Evolutionary conservation across 2,888 invertebrate species (phyloP).

Genomic region (Acronicta psi): DNA sequence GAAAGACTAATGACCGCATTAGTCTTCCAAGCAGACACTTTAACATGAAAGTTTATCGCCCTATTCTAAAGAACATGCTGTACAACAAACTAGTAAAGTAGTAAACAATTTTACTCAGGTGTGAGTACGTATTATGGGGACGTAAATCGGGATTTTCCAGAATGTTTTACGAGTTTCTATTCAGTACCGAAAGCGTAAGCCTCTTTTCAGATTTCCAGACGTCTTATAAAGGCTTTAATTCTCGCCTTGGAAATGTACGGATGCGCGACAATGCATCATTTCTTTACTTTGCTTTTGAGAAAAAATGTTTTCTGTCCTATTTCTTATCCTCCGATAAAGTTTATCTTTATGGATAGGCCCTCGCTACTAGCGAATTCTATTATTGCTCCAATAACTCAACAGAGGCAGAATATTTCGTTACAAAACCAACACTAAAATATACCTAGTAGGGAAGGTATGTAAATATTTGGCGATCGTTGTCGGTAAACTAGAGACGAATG

Average conservation of each 20-base stretch:
- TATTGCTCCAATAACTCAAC: slow-evolving; percentile 43
- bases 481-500: slow-evolving; percentile 76
- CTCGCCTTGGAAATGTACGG: slow-evolving; percentile 63
- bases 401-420: slow-evolving; percentile 53
- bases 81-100: slow-evolving; percentile 18
- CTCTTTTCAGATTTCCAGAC: slow-evolving; percentile 76
- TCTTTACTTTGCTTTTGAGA: slow-evolving; percentile 54
- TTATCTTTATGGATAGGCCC: slow-evolving; percentile 30
- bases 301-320: slow-evolving; percentile 47
- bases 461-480: slow-evolving; percentile 76
- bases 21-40: slow-evolving; percentile 8
- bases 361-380: slow-evolving; percentile 41
- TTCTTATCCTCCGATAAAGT: slow-evolving; percentile 45
- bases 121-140: slow-evolving; percentile 58
- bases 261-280: slow-evolving; percentile 71
- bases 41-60: slow-evolving; percentile 6
- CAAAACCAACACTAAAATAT: slow-evolving; percentile 53
- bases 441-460: slow-evolving; percentile 60
- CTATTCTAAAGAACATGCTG: slow-evolving; percentile 3
- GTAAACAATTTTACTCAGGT: slow-evolving; percentile 50
- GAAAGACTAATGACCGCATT: slow-evolving; percentile 23
- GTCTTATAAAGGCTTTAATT: slow-evolving; percentile 75
- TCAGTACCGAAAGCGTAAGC: slow-evolving; percentile 73
- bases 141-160: slow-evolving; percentile 68
- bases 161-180: slow-evolving; percentile 74